These are phyloP conservation scores for Drosophila mettleri DNA, from an alignment of 2,888 invertebrate genomes.

Conservation along the genomic window DNA sequence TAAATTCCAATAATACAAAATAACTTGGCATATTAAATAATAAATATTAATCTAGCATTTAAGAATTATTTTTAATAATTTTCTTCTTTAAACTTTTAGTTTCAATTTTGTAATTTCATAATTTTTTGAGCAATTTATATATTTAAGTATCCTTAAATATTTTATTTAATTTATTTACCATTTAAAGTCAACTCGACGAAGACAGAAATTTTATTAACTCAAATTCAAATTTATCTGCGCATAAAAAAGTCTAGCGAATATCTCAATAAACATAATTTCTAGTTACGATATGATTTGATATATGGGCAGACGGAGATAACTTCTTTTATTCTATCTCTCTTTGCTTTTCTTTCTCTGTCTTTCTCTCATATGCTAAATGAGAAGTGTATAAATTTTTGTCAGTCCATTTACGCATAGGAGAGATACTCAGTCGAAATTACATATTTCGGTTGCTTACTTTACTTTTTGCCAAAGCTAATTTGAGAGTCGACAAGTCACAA, in stretches of 20 bases:
- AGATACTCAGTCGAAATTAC: constrained; percentile 9
- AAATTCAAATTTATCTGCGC: constrained; percentile 6
- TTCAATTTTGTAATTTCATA: too few relatives aligned
- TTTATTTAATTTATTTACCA: too few relatives aligned
- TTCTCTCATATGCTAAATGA: constrained; percentile 38
- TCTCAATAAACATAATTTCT: constrained; percentile 32
- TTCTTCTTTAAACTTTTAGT: too few relatives aligned
- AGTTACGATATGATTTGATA: constrained; percentile 34
- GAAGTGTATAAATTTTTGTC: constrained; percentile 47
- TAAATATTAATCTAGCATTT: too few relatives aligned
- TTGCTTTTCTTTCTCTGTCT: not conserved
- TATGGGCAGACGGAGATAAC: constrained; percentile 1
- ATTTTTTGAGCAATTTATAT: too few relatives aligned
- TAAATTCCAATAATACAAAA: too few relatives aligned
- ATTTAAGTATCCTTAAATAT: too few relatives aligned
- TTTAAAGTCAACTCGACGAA: not conserved
- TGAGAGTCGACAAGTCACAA: constrained; percentile 37
- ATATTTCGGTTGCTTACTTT: constrained; percentile 29
- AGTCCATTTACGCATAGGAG: constrained; percentile 39
- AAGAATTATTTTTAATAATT: too few relatives aligned
- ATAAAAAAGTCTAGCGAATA: not conserved
- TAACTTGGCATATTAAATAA: too few relatives aligned
- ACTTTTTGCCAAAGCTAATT: constrained; percentile 44
- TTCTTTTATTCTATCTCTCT: not conserved
- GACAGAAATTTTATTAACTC: not conserved